These are phyloP conservation scores for Hydropotes inermis DNA, from an alignment of 2,113 vertebrate genomes.

Conservation along the genomic window DNA sequence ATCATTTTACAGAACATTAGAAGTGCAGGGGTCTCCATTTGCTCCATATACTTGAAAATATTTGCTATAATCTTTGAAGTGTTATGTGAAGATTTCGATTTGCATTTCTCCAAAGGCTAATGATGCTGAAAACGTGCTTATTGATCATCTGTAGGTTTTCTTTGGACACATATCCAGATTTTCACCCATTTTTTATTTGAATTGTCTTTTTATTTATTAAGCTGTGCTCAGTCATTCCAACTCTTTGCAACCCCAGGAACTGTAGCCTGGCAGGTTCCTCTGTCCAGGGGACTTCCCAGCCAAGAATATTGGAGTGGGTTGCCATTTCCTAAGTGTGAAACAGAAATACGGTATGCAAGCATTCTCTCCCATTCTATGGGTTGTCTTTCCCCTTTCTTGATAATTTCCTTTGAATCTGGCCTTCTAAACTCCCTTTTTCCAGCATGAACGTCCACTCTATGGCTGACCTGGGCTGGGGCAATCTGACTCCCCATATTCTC, in stretches of 20 bases:
- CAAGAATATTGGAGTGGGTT: not conserved
- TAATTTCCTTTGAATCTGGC: not conserved
- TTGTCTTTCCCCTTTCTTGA: not conserved
- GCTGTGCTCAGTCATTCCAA: not conserved
- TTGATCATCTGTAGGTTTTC: not conserved
- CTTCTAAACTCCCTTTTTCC: not conserved
- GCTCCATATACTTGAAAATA: not conserved
- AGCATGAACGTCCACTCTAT: not conserved
- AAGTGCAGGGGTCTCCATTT: not conserved
- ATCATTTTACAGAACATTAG: not conserved
- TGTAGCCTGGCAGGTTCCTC: not conserved
- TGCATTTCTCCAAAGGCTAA: not conserved
- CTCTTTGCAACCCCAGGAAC: not conserved
- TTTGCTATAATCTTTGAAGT: not conserved
- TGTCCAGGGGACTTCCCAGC: not conserved
- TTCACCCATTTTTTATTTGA: not conserved
- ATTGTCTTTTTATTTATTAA: not conserved
- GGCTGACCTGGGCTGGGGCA: not conserved
- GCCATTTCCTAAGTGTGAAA: not conserved
- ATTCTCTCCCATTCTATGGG: not conserved
- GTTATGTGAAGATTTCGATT: not conserved
- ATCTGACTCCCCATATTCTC: not conserved
- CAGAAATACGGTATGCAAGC: not conserved
- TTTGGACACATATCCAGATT: not conserved
- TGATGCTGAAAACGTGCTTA: not conserved